Evolutionary conservation across 2,888 invertebrate species (phyloP), one percentile per base, ranked within the genome.

Genomic region (Mesochorus sp.): DNA sequence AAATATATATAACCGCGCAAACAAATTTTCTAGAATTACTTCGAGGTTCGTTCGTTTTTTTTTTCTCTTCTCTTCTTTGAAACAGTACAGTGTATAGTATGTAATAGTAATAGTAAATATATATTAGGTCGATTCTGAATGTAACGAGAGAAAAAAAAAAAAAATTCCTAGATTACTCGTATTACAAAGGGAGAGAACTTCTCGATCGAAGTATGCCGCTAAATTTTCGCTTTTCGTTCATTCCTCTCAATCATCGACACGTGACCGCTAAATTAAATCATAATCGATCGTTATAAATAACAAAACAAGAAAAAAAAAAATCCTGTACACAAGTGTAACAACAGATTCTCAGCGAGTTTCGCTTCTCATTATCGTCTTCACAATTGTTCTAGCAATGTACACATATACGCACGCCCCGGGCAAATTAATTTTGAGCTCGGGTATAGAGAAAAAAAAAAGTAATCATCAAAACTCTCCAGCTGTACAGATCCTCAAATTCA

Each of bases 51-150:
- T 24, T 14, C 37, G 5, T 5, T 51, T 51, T 19, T 28, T 8
- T n/a, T 34, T 5, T 3, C 12, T 6, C 6, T 39, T 49, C 8
- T 39, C 5, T 34, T 8, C 14, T 24, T 34, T 21, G 10, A 59
- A 51, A 61, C 21, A 8, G 3, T 71, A 53, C 10, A 51, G 31
- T 66, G 31, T 28, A 53, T 53, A 68, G 49, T 24, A 24, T 49
- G 17, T 12, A 42, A 24, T 26, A 12, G 26, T 70, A 49, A 61
- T 59, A 28, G 44, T 68, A 59, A 55, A 67, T 68, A 68, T 53
- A 74, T 59, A 37, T 62, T 75, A 62, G 61, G 62, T 68, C 68
- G 71, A 71, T 71, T 70, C 47, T 76, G 64, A 70, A 51, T 70
- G 57, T 70, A 59, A 64, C 49, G 64, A 70, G 70, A 37, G 8